phyloP scores from a whole-genome alignment of 1,140 invertebrate species.

The Ceratina japonica region DNA sequence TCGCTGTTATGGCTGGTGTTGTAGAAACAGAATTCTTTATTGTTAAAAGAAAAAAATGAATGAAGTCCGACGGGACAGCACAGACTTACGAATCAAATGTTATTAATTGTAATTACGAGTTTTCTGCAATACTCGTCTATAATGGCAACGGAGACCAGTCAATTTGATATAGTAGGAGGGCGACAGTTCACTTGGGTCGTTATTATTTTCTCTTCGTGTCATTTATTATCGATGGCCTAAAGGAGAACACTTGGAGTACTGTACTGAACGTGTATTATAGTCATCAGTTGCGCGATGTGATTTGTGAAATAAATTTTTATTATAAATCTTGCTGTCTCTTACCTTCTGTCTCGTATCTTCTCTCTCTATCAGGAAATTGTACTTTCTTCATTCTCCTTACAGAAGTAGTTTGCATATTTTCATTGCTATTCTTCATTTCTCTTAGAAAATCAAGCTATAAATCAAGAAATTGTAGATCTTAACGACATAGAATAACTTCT shows the following conservation, averaged over 20 bases:
- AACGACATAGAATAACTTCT: no score
- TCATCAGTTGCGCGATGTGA: conserved; percentile 33
- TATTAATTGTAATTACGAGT: background rate
- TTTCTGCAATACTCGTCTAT: conserved; percentile 9
- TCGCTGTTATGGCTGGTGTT: conserved; percentile 22
- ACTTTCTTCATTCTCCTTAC: no score
- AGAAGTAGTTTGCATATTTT: no score
- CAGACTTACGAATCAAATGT: no score
- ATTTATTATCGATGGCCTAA: conserved; percentile 61
- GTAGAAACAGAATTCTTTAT: background rate
- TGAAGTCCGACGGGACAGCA: no score
- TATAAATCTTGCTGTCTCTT: background rate
- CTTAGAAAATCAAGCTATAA: no score
- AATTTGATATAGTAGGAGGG: background rate
- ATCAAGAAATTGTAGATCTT: no score
- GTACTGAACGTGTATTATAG: conserved; percentile 44
- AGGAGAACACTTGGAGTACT: conserved; percentile 15
- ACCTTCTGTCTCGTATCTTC: no score
- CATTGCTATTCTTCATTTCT: no score
- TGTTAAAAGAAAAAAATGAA: no score
- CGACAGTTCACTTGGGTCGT: background rate
- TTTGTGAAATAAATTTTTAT: conserved; percentile 64
- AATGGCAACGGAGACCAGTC: conserved; percentile 15
- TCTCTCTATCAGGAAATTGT: no score
- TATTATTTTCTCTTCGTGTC: conserved; percentile 32